These are phyloP conservation scores for Harpagus bidentatus DNA, from an alignment of 2,113 vertebrate species.

Conservation along the genomic window DNA sequence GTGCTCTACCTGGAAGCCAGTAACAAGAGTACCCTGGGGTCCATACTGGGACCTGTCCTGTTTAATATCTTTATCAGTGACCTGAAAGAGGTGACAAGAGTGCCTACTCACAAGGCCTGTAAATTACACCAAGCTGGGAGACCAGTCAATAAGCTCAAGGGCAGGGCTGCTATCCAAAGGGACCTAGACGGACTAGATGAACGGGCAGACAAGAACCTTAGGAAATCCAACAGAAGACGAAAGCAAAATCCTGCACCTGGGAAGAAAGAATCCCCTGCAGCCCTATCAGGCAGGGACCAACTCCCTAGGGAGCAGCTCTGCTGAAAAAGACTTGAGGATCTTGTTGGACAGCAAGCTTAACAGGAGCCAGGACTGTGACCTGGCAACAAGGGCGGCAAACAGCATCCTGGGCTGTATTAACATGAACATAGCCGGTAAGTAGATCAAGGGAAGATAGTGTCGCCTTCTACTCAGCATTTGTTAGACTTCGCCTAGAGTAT, in stretches of 20 bases:
- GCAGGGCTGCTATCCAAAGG: not conserved
- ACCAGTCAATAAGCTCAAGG: not conserved
- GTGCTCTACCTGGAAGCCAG: not conserved
- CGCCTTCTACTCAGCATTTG: not conserved
- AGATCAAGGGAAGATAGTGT: not conserved
- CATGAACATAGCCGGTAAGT: not conserved
- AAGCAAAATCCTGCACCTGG: not conserved
- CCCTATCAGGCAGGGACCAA: not conserved
- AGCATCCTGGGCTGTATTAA: not conserved
- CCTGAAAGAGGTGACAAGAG: not conserved
- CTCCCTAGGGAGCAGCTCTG: not conserved
- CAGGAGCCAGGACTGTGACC: not conserved
- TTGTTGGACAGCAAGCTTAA: not conserved
- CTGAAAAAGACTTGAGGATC: not conserved
- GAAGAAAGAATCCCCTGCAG: not conserved
- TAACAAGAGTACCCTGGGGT: not conserved
- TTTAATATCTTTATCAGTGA: not conserved
- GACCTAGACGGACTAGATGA: not conserved
- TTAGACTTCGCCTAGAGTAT: not conserved
- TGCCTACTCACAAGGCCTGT: not conserved
- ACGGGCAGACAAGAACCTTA: not conserved
- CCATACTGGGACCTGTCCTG: not conserved
- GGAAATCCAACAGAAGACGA: not conserved
- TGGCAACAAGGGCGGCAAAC: not conserved
- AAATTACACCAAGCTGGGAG: not conserved